Base-by-base conservation (phyloP, 1,140 invertebrate genomes). In the Trinorchestia longiramus region DNA sequence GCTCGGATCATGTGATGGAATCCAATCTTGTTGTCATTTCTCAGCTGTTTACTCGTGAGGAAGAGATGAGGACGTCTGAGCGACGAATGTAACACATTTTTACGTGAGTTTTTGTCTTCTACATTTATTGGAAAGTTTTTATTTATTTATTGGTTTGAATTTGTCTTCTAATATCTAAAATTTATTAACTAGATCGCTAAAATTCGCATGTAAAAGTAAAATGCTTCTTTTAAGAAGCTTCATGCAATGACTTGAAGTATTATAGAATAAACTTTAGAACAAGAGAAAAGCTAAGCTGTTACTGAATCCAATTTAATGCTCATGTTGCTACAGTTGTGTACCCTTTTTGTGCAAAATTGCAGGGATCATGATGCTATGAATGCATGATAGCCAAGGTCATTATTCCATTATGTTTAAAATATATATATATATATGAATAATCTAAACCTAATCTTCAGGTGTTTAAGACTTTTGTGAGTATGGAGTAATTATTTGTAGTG, bases 31-130 rank as follows among this genome's bases (percentile, higher is more conserved):
- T 94, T 94, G 92, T 94, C 44, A 94, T 94, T 94, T 42, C 92
- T 94, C 92, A 94, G 92, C 92, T 94, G 92, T 44, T 43, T 45
- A n/a, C 92, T 94, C 92, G 92, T 94, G 92, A 94, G 92, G 92
- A 6, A 45, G 92, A 3, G 92, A 94, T 94, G 92, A 1, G 8
- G 28, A 44, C 43, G 92, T 94, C 41, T 43, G 44, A 94, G 17
- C 44, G 40, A 43, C 92, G 41, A 77, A 42, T 94, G 92, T 94
- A 28, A 90, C 42, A 41, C 88, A 43, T 47, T 94, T 94, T 94
- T 17, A 47, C 92, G 92, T 94, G 41, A 94, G 92, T 94, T 94
- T 94, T 47, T 28, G 62, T 77, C 15, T 77, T 23, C 36, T 77
- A 19, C 15, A 77, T 19, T 77, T 77, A 23, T 77, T 3, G 15